Evolutionary conservation across 2,888 invertebrate species (phyloP).

Genomic region (Temnothorax unifasciatus): DNA sequence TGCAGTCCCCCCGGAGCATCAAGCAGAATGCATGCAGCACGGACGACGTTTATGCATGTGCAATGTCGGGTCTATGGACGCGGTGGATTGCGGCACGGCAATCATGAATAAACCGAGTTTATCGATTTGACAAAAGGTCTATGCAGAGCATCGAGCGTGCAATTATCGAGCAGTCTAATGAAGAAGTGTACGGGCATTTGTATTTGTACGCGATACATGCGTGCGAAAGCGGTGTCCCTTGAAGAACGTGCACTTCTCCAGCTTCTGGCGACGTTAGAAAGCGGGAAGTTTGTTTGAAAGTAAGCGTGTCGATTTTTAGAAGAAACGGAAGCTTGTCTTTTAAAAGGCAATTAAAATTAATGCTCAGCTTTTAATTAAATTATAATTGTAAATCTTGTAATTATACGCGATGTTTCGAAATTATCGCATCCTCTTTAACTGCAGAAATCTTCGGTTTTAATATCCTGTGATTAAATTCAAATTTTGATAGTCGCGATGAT

Average conservation of each 20-base stretch:
- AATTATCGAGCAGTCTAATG: slow-evolving; percentile 41
- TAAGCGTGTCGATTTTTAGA: background rate
- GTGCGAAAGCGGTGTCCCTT: slow-evolving; percentile 19
- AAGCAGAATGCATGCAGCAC: slow-evolving; percentile 11
- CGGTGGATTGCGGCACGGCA: slow-evolving; percentile 23
- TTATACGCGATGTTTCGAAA: background rate
- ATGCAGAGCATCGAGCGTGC: slow-evolving; percentile 13
- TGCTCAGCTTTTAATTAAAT: background rate
- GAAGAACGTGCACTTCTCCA: background rate
- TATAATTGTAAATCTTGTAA: background rate
- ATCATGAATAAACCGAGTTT: slow-evolving; percentile 40
- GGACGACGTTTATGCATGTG: slow-evolving; percentile 16
- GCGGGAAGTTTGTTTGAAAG: background rate
- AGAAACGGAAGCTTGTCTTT: background rate
- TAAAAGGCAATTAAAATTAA: background rate
- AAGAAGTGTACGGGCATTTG: slow-evolving; percentile 30
- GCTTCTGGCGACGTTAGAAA: background rate
- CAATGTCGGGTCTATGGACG: background rate
- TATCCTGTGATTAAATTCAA: background rate
- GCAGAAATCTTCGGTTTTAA: background rate
- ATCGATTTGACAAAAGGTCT: slow-evolving; percentile 47
- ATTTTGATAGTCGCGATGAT: background rate
- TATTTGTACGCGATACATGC: background rate
- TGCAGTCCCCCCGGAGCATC: slow-evolving; percentile 29
- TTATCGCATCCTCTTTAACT: too few relatives aligned